These are phyloP conservation scores for Heliconius nattereri DNA, from an alignment of 1,140 invertebrate genomes.

Conservation along the genomic window DNA sequence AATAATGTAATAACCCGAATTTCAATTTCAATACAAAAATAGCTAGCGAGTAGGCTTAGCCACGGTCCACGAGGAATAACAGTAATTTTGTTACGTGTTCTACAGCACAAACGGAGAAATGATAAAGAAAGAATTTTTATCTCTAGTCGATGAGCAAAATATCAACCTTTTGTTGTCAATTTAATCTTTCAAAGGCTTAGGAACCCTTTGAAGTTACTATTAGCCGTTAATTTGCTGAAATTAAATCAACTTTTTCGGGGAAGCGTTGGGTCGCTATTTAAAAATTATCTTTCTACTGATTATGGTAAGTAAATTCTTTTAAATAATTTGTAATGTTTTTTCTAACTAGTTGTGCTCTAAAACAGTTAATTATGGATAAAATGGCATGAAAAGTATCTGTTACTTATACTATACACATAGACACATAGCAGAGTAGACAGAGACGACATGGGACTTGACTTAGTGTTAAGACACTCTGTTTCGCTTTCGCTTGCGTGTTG, in stretches of 20 bases:
- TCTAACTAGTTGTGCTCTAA: background rate
- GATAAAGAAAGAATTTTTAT: slow-evolving; percentile 34
- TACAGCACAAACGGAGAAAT: slow-evolving; percentile 31
- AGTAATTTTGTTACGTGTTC: slow-evolving; percentile 33
- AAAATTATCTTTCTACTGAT: background rate
- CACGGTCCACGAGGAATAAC: slow-evolving; percentile 23
- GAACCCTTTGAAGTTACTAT: slow-evolving; percentile 10
- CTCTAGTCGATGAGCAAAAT: background rate
- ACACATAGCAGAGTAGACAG: too few species aligned
- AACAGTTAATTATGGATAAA: too few species aligned
- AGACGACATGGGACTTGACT: too few species aligned
- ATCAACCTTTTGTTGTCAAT: slow-evolving; percentile 10
- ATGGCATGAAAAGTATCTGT: too few species aligned
- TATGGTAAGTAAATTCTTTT: background rate
- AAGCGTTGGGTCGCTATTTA: background rate
- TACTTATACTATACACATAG: too few species aligned
- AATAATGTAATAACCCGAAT: slow-evolving; percentile 17
- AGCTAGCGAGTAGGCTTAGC: slow-evolving; percentile 20
- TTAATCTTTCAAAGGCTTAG: slow-evolving; percentile 2
- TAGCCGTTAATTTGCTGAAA: slow-evolving; percentile 5
- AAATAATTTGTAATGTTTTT: background rate
- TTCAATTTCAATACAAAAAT: background rate
- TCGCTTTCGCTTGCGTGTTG: too few species aligned
- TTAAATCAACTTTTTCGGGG: background rate
- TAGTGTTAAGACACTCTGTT: too few species aligned